Conservation (phyloP, 2,797 vertebrate genomes). For the Delichon dasypus region DNA sequence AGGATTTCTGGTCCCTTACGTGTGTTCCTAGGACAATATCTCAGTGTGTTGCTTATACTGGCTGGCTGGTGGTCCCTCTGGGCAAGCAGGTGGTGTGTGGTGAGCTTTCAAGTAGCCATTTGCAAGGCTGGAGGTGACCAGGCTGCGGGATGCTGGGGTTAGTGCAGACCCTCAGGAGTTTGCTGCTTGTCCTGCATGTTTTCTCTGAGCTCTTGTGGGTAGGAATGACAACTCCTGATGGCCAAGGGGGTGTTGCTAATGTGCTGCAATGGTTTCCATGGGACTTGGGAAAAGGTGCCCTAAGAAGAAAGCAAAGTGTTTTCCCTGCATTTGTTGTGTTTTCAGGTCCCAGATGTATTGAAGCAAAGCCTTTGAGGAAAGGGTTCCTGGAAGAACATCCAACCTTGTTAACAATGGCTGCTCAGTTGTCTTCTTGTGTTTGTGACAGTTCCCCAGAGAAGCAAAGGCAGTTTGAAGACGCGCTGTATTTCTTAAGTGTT, state of each 20-base stretch:
- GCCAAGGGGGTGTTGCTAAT: neutral
- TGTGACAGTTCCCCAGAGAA: neutral
- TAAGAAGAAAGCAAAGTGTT: neutral
- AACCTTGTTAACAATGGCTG: neutral
- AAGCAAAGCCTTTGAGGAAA: neutral
- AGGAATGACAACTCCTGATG: neutral
- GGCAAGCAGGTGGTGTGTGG: neutral
- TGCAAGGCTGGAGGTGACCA: neutral
- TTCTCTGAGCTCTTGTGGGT: neutral
- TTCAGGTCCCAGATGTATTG: neutral
- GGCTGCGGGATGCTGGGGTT: neutral
- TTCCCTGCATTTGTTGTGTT: neutral
- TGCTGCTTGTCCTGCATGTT: neutral
- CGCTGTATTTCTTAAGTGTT: neutral
- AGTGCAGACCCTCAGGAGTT: neutral
- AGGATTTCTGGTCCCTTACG: neutral
- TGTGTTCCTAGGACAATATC: neutral
- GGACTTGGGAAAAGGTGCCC: neutral
- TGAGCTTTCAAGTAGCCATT: neutral
- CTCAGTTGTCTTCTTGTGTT: neutral
- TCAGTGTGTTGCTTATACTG: accelerated
- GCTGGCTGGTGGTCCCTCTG: neutral
- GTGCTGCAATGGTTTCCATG: neutral
- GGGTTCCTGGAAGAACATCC: neutral
- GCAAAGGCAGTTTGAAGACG: neutral